Base-by-base conservation (phyloP, 2,888 invertebrate species). In the Acrobasis consociella region DNA sequence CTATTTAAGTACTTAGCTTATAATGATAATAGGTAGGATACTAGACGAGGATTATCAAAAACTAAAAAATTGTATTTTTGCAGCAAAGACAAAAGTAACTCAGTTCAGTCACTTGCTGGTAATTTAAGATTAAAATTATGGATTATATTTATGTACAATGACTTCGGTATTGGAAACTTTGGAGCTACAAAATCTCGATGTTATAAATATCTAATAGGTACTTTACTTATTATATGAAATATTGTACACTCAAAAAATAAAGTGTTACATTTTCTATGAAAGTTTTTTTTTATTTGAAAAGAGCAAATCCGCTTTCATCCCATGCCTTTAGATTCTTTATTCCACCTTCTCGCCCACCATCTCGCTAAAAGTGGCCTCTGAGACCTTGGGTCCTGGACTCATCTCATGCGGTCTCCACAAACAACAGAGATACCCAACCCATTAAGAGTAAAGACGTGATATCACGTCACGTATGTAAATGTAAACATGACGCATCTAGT, bases 201-300 rank as follows among this genome's bases (percentile, higher is more conserved):
- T 61, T 63, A 37, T 67, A 7, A 61, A 64, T 58, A 58, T 60
- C 53, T 65, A 51, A 49, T 22, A 2, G 22, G 22, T 22, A 22
- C 22, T 22, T 22, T 2, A 2, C 22, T 22, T 0, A 0, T 2
- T 7, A 31, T 31, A 51, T 50, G 16, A 37, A 50, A 9, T 39
- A 51, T 39, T 65, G 65, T 65, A 65, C 61, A 61, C 62, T 62
- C 66, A 69, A 64, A 66, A 64, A 76, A 72, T 75, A 69, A 73
- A 75, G 70, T 73, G 74, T 75, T 74, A 69, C 69, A 65, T 72
- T 75, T 76, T 70, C 38, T 65, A 69, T 60, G 42, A 62, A 60
- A 3, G 22, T 38, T n/a, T 17, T 38, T 50, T 31, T 42, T 60
- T 63, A 17, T 53, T 55, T 22, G 22, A 22, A 22, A 22, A 22